Evolutionary conservation across 2,113 vertebrate genomes (phyloP).

Genomic region (Apus apus): DNA sequence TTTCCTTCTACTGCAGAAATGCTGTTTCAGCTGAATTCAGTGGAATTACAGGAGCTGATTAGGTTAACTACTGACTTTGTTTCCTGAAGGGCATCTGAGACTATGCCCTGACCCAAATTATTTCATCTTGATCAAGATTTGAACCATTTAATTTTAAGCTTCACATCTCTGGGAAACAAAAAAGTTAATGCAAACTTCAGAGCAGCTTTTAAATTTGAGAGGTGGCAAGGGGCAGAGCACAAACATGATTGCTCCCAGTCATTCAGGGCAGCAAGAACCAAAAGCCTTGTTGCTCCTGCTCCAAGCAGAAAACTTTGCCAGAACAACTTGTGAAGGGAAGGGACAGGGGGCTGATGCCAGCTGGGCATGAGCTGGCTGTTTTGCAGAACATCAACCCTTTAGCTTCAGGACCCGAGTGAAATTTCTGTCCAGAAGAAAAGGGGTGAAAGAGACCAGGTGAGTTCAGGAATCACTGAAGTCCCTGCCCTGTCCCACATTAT

Average conservation of each 20-base stretch:
- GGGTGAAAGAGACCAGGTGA: not conserved
- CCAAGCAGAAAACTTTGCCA: fast-evolving
- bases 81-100: slow-evolving; percentile 37
- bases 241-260: not conserved
- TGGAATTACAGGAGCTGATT: slow-evolving; percentile 45
- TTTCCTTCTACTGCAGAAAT: slow-evolving; percentile 6
- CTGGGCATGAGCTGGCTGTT: not conserved
- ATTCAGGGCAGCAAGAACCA: not conserved
- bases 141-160: slow-evolving; percentile 9
- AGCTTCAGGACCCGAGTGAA: not conserved
- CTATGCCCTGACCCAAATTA: slow-evolving; percentile 16
- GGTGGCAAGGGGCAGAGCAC: not conserved
- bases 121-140: slow-evolving; percentile 28
- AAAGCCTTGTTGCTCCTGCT: not conserved
- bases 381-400: not conserved
- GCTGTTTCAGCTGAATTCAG: slow-evolving; percentile 55
- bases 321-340: not conserved
- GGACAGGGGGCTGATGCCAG: not conserved
- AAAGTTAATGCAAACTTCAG: not conserved
- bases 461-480: not conserved
- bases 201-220: not conserved
- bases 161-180: not conserved
- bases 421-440: not conserved
- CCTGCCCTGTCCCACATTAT: not conserved
- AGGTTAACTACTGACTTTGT: slow-evolving; percentile 38